These are phyloP conservation scores for Eulithis prunata DNA, from an alignment of 2,888 invertebrate species.

Conservation along the genomic window DNA sequence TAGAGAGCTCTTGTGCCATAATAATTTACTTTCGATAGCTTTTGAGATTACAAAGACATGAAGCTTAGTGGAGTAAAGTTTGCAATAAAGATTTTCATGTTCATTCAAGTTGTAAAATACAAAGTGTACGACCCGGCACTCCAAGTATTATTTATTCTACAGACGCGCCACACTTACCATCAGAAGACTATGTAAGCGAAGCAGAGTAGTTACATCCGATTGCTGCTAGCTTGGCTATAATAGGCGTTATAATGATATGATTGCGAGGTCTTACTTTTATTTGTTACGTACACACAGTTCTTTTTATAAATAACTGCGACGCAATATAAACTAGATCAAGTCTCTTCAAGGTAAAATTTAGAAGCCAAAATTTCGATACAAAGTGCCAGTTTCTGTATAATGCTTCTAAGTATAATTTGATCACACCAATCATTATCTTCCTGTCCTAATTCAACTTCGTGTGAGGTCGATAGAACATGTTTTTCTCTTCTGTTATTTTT, in stretches of 20 bases:
- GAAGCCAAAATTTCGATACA: background rate
- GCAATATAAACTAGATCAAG: background rate
- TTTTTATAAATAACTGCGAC: background rate
- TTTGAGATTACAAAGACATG: constrained; percentile 15
- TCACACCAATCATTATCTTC: no score
- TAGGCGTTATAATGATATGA: constrained; percentile 56
- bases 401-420: no score
- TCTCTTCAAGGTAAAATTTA: background rate
- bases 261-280: constrained; percentile 53
- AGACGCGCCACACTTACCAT: constrained; percentile 15
- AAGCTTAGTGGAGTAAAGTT: constrained; percentile 20
- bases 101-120: constrained; percentile 18
- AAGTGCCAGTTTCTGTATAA: no score
- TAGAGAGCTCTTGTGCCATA: no score
- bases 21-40: background rate
- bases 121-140: constrained; percentile 13
- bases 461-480: no score
- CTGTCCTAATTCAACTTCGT: no score
- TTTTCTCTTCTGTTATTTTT: no score
- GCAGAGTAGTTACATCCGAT: constrained; percentile 25
- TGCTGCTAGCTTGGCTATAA: constrained; percentile 42
- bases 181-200: constrained; percentile 24
- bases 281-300: constrained; percentile 38
- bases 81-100: constrained; percentile 17
- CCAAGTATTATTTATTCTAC: constrained; percentile 17